These are phyloP conservation scores for Parascotia fuliginaria DNA, from an alignment of 2,888 invertebrate species.

Conservation along the genomic window DNA sequence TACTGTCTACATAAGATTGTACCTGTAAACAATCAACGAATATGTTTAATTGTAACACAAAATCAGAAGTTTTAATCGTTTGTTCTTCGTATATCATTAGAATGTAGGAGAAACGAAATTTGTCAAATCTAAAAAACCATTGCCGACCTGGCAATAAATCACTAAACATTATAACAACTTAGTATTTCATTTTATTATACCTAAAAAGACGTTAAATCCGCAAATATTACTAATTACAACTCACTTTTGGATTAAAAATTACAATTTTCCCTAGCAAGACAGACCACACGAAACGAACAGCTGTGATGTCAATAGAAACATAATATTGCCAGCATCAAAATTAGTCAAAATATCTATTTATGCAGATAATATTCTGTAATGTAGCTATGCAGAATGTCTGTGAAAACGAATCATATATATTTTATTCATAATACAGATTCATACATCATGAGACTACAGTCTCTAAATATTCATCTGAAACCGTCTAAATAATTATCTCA, in stretches of 20 bases:
- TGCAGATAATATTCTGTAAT: neutral
- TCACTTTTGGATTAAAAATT: slow-evolving; percentile 76
- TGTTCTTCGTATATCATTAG: slow-evolving; percentile 67
- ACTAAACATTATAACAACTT: slow-evolving; percentile 47
- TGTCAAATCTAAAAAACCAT: slow-evolving; percentile 65
- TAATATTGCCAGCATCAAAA: slow-evolving; percentile 56
- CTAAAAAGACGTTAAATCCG: slow-evolving; percentile 49
- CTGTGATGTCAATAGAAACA: slow-evolving; percentile 81
- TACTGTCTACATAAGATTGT: slow-evolving; percentile 81
- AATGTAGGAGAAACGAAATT: slow-evolving; percentile 72
- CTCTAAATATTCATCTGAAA: too few relatives aligned
- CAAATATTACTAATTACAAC: slow-evolving; percentile 64
- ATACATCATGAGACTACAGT: too few relatives aligned
- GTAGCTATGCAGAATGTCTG: too few relatives aligned
- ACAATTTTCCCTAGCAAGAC: slow-evolving; percentile 75
- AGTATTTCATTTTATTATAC: slow-evolving; percentile 37
- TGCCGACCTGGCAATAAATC: slow-evolving; percentile 59
- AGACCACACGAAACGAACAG: slow-evolving; percentile 82
- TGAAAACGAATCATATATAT: too few relatives aligned
- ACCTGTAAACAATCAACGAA: slow-evolving; percentile 64
- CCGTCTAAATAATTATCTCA: too few relatives aligned
- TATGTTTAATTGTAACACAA: slow-evolving; percentile 44
- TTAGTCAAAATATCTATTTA: too few relatives aligned
- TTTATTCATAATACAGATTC: too few relatives aligned
- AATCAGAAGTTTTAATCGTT: slow-evolving; percentile 53